Evolutionary conservation across 2,888 invertebrate species (phyloP).

Genomic region (Selenia dentaria): DNA sequence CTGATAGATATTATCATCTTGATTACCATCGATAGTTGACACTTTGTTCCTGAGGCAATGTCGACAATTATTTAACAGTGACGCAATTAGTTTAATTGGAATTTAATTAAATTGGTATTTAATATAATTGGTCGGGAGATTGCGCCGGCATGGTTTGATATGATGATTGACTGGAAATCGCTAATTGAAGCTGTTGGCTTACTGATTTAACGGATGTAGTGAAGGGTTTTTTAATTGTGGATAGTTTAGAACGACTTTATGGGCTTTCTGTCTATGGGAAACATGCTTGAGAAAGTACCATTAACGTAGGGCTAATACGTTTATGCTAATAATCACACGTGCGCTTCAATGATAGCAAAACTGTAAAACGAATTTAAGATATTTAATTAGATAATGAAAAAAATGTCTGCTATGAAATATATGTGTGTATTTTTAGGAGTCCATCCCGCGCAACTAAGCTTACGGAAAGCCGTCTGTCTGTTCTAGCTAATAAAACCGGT

Average conservation of each 20-base stretch:
- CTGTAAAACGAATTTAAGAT: no score
- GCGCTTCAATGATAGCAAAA: no score
- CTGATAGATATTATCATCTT: not conserved
- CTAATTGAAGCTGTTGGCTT: conserved; percentile 23
- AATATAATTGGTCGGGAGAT: conserved; percentile 30
- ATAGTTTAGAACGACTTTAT: conserved; percentile 20
- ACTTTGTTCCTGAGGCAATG: conserved; percentile 13
- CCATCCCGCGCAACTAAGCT: no score
- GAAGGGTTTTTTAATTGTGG: conserved; percentile 27
- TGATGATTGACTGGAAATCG: conserved; percentile 37
- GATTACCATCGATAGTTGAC: conserved; percentile 25
- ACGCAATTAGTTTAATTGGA: conserved; percentile 31
- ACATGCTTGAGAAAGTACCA: conserved; percentile 16
- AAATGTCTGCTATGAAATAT: no score
- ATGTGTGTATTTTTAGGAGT: no score
- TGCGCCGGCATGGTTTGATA: conserved; percentile 34
- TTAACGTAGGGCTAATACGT: not conserved
- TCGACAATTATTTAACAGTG: conserved; percentile 16
- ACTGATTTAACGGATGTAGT: conserved; percentile 26
- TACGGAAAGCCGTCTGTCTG: no score
- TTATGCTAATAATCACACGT: no score
- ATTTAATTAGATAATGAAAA: no score
- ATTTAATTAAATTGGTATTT: conserved; percentile 31
- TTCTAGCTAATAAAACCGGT: no score
- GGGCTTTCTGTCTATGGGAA: conserved; percentile 21